Conservation (phyloP, 2,113 vertebrate species). For the Lampris incognitus region DNA sequence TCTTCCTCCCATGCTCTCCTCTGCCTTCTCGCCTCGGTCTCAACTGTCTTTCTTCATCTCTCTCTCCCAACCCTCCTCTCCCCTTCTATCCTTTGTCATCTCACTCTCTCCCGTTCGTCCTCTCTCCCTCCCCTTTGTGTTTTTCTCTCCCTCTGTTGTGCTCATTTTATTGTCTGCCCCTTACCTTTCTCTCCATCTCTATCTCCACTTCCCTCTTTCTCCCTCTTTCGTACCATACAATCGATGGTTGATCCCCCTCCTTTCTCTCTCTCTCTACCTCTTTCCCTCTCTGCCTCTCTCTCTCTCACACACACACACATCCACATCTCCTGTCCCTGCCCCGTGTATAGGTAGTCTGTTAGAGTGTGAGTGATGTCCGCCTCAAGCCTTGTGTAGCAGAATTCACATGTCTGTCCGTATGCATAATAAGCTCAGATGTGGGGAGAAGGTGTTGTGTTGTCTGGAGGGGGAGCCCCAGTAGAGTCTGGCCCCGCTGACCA, state of each 20-base stretch:
- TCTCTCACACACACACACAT: not conserved
- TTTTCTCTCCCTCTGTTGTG: not conserved
- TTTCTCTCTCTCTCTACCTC: not conserved
- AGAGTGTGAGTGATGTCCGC: conserved; percentile 37
- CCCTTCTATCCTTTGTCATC: conserved; percentile 4
- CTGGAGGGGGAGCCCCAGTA: not conserved
- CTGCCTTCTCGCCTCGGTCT: too few species aligned
- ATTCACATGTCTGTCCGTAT: conserved; percentile 50
- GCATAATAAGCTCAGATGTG: conserved; percentile 33
- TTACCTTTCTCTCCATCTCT: conserved; percentile 3
- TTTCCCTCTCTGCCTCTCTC: not conserved
- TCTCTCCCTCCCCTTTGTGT: not conserved
- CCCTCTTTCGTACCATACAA: not conserved
- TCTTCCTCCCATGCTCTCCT: conserved; percentile 21
- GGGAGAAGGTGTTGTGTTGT: conserved; percentile 14
- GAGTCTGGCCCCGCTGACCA: conserved; percentile 2
- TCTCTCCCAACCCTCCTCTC: not conserved
- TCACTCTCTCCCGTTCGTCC: conserved; percentile 6
- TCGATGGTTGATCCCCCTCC: not conserved
- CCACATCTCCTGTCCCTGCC: not conserved
- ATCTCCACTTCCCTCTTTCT: conserved; percentile 3
- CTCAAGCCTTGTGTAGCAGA: conserved; percentile 35
- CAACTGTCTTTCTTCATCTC: not conserved
- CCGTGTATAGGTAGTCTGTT: conserved; percentile 28
- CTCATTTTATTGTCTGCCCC: not conserved